phyloP scores from a whole-genome alignment of 1,140 invertebrate genomes.

The Rhopalosiphum maidis region DNA sequence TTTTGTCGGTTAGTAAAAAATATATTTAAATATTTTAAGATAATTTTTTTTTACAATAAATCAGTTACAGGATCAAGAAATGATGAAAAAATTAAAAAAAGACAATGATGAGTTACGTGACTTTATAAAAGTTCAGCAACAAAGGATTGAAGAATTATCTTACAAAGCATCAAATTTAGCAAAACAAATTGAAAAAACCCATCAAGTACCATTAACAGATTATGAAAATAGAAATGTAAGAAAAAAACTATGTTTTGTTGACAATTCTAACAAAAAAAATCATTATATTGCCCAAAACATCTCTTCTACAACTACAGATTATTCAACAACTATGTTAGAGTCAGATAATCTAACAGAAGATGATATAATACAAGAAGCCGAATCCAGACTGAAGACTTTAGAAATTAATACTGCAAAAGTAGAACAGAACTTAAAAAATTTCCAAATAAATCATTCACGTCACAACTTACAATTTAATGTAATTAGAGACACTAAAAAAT shows the following conservation, averaged over 20 bases:
- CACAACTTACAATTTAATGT: neutral
- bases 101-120: conserved; percentile 40
- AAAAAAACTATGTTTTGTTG: conserved; percentile 28
- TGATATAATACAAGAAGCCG: conserved; percentile 14
- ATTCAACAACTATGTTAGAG: conserved; percentile 24
- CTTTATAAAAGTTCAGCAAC: conserved; percentile 12
- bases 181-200: conserved; percentile 45
- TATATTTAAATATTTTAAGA: neutral
- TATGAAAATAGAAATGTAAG: neutral
- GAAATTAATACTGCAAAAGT: neutral
- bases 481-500: neutral
- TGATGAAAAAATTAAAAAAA: conserved; percentile 24
- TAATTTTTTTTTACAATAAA: neutral
- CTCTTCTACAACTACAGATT: conserved; percentile 46
- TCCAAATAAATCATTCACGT: neutral
- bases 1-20: neutral
- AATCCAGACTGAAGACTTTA: neutral
- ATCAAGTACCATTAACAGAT: neutral
- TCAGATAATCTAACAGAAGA: conserved; percentile 53
- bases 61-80: conserved; percentile 30
- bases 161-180: neutral
- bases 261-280: neutral
- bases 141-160: conserved; percentile 39
- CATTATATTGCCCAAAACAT: neutral
- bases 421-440: neutral